These are phyloP conservation scores for Pardalotus punctatus DNA, from an alignment of 2,113 vertebrate genomes.

Conservation along the genomic window DNA sequence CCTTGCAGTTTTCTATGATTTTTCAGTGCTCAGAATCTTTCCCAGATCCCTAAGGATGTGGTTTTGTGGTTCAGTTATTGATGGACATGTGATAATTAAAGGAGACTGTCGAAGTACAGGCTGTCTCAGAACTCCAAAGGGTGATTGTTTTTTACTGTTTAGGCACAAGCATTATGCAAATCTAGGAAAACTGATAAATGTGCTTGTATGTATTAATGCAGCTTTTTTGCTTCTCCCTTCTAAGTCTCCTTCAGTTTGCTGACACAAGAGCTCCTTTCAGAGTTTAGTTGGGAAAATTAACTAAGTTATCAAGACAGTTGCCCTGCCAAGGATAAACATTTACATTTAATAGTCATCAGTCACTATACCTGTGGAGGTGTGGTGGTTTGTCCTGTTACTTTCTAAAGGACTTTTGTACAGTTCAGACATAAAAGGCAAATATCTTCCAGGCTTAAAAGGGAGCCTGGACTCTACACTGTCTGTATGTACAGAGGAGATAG, in stretches of 20 bases:
- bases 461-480: not conserved
- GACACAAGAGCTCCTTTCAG: not conserved
- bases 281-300: conserved; percentile 12
- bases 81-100: not conserved
- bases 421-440: not conserved
- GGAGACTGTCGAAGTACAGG: not conserved
- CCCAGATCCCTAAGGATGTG: not conserved
- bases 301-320: not conserved
- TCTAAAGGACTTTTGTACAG: not conserved
- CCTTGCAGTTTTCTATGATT: not conserved
- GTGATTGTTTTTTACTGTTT: not conserved
- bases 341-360: not conserved
- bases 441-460: not conserved
- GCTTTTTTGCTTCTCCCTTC: not conserved
- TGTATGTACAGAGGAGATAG: not conserved
- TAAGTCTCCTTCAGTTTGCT: not conserved
- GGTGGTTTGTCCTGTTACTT: not conserved
- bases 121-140: not conserved
- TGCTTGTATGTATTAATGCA: not conserved
- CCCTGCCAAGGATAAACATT: not conserved
- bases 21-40: not conserved
- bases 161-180: not conserved
- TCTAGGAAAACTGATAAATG: not conserved
- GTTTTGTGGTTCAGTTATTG: not conserved
- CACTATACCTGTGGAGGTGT: not conserved